Percentiles rank a stretch among this genome's conserved stretches.
Conservation (phyloP, 2,113 vertebrate species). For the Oryzias melastigma region DNA sequence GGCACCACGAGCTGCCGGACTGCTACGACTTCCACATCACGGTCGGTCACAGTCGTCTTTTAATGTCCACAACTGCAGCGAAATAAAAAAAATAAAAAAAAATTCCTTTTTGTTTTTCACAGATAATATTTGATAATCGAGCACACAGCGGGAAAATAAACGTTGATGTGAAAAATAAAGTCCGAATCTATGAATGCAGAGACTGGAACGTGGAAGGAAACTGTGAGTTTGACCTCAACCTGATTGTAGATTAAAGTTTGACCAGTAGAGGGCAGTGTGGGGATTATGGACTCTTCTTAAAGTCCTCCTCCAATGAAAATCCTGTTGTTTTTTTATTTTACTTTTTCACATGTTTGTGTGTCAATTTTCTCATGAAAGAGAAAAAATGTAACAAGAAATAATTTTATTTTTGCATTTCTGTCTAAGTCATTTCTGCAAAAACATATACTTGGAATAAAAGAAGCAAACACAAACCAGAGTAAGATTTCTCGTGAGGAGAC, state of each 20-base stretch:
- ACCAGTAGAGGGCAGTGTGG: conserved; percentile 19
- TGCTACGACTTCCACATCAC: conserved; percentile 88
- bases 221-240: conserved; percentile 76
- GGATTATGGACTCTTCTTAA: background rate
- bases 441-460: too few relatives aligned
- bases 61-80: background rate
- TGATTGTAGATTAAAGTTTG: background rate
- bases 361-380: too few relatives aligned
- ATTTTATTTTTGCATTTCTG: too few relatives aligned
- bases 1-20: conserved; percentile 90
- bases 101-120: conserved; percentile 21
- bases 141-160: conserved; percentile 92
- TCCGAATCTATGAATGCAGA: conserved; percentile 87
- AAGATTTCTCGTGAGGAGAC: too few relatives aligned
- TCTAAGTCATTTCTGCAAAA: too few relatives aligned
- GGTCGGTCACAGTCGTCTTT: conserved; percentile 67
- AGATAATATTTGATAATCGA: conserved; percentile 91
- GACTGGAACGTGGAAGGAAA: conserved; percentile 87
- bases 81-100: background rate
- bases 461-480: too few relatives aligned
- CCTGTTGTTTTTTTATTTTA: too few relatives aligned
- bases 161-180: conserved; percentile 83
- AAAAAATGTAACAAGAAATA: too few relatives aligned
- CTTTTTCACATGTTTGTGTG: too few relatives aligned
- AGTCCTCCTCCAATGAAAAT: too few relatives aligned